These are phyloP conservation scores for Hexactinellida sp. DNA, from an alignment of 37 sponge, comb jelly and placozoan species.

Conservation along the genomic window DNA sequence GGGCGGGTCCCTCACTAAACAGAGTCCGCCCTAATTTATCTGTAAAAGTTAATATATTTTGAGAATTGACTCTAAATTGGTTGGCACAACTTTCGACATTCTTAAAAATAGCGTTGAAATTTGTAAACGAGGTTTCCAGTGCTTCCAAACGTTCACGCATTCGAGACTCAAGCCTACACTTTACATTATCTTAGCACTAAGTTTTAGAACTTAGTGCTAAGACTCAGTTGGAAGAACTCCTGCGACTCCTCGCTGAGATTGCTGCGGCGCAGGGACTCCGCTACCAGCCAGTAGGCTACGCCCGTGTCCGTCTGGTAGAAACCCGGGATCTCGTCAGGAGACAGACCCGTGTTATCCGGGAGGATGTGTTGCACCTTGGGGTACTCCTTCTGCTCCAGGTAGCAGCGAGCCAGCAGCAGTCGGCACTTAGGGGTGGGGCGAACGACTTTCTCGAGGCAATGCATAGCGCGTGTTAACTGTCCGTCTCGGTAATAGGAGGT, in stretches of 20 bases:
- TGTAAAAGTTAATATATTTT: not conserved
- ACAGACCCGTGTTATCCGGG: conserved; percentile 16
- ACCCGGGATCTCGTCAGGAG: conserved; percentile 8
- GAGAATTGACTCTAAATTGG: not conserved
- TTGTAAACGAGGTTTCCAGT: not conserved
- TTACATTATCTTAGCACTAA: too few relatives aligned
- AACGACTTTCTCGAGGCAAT: conserved; percentile 36
- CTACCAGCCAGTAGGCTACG: conserved; percentile 47
- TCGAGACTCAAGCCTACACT: not conserved
- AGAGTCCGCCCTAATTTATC: too few relatives aligned
- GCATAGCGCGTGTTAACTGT: conserved; percentile 39
- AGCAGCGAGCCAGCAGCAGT: conserved; percentile 70
- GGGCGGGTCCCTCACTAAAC: not conserved
- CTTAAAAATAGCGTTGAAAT: not conserved
- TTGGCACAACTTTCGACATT: not conserved
- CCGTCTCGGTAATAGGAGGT: conserved; percentile 72
- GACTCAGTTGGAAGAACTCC: conserved; percentile 32
- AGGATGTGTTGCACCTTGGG: conserved; percentile 15
- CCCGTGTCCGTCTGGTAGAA: conserved; percentile 36
- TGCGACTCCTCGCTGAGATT: conserved; percentile 43
- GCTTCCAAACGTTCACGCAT: not conserved
- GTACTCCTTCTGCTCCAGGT: conserved; percentile 57
- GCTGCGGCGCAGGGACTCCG: conserved; percentile 26
- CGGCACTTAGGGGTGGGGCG: conserved; percentile 25
- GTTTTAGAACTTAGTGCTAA: too few relatives aligned